Conservation (phyloP, 1,140 invertebrate genomes). For the Monochamus saltuarius region DNA sequence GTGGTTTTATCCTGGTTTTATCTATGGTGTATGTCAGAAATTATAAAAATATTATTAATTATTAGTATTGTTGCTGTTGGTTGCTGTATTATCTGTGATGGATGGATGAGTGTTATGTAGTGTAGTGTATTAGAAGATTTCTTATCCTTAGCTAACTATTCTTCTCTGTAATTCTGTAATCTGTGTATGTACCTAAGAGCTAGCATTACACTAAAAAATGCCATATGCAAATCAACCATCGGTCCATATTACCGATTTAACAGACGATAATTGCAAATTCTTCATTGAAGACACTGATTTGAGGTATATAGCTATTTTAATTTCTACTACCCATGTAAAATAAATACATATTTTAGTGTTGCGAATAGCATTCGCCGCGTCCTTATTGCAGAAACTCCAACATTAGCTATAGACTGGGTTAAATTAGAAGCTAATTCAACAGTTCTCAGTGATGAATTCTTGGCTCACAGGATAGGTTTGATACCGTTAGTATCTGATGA, state of each 20-base stretch:
- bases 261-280: conserved; percentile 97
- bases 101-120: too few species aligned
- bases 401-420: conserved; percentile 99
- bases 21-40: too few species aligned
- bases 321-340: conserved; percentile 8
- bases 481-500: conserved; percentile 97
- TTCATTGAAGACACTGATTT: conserved; percentile 97
- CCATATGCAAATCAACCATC: conserved; percentile 98
- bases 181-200: too few species aligned
- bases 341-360: conserved; percentile 70
- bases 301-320: conserved; percentile 61
- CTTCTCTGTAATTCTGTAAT: too few species aligned
- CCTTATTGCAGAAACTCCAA: conserved; percentile 97
- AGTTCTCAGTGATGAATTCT: conserved; percentile 97
- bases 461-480: conserved; percentile 95
- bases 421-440: conserved; percentile 98
- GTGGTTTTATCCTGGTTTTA: too few species aligned
- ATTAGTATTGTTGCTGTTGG: too few species aligned
- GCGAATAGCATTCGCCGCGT: conserved; percentile 96
- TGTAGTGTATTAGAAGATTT: too few species aligned
- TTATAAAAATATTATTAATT: too few species aligned
- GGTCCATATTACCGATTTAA: conserved; percentile 89
- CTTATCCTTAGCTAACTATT: too few species aligned
- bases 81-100: too few species aligned
- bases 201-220: too few species aligned